phyloP scores from a whole-genome alignment of 2,888 invertebrate species.

The Bellardia pandia region DNA sequence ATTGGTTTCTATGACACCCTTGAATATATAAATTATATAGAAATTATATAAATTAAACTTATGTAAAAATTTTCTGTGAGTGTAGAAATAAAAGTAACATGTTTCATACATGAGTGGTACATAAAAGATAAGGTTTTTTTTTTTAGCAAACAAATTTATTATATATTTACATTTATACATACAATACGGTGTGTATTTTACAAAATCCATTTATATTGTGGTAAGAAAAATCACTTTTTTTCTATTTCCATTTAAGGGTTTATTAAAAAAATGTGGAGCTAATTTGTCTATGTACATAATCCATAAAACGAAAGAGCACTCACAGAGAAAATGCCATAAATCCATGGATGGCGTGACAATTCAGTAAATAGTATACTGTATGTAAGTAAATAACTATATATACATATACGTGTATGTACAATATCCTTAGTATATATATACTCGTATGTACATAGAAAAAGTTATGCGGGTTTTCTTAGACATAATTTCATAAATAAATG shows the following conservation, averaged over 20 bases:
- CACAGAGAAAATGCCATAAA: background rate
- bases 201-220: constrained; percentile 35
- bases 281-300: constrained; percentile 19
- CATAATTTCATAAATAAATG: background rate
- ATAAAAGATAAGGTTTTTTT: constrained; percentile 15
- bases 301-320: background rate
- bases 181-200: background rate
- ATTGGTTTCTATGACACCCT: too few species aligned
- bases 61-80: background rate
- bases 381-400: constrained; percentile 20
- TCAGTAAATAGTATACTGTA: background rate
- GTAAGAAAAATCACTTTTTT: constrained; percentile 17
- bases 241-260: constrained; percentile 26
- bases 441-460: constrained; percentile 15
- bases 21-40: too few species aligned
- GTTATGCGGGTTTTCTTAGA: constrained; percentile 20
- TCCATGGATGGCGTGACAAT: constrained; percentile 42
- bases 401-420: background rate
- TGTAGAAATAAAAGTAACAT: background rate
- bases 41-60: background rate
- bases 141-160: background rate
- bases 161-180: background rate
- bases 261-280: constrained; percentile 47
- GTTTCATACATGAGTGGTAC: constrained; percentile 1
- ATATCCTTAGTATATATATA: background rate